phyloP scores from a whole-genome alignment of 2,888 invertebrate genomes.

The Drosophila anceps region DNA sequence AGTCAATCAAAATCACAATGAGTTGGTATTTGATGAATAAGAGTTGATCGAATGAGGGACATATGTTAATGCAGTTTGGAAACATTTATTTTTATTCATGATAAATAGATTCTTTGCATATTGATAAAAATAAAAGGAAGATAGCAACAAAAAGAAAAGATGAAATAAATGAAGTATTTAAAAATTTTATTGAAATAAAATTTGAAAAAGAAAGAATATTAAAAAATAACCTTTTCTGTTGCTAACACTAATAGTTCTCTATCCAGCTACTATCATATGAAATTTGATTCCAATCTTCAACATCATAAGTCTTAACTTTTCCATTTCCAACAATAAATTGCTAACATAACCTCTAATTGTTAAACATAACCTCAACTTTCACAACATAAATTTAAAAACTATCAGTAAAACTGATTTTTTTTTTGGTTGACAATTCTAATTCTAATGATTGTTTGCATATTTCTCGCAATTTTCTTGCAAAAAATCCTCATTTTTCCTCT shows the following conservation, averaged over 20 bases:
- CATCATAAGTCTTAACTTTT: neutral
- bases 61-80: conserved; percentile 31
- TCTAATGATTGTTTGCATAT: conserved; percentile 1
- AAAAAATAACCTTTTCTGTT: neutral
- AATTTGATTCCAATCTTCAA: neutral
- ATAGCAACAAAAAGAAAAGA: too few species aligned
- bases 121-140: neutral
- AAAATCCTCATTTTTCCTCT: neutral
- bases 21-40: conserved; percentile 23
- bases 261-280: neutral
- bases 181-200: neutral
- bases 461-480: neutral
- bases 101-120: neutral
- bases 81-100: conserved; percentile 43
- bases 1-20: conserved; percentile 34
- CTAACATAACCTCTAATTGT: neutral
- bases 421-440: neutral
- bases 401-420: too few species aligned
- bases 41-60: conserved; percentile 40
- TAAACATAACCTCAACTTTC: neutral
- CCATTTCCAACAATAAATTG: too few species aligned
- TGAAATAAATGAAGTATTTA: neutral
- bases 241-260: neutral
- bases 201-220: neutral
- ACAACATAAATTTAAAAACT: neutral